These are phyloP conservation scores for Zelostemma sp. DNA, from an alignment of 1,140 invertebrate species.

Conservation along the genomic window DNA sequence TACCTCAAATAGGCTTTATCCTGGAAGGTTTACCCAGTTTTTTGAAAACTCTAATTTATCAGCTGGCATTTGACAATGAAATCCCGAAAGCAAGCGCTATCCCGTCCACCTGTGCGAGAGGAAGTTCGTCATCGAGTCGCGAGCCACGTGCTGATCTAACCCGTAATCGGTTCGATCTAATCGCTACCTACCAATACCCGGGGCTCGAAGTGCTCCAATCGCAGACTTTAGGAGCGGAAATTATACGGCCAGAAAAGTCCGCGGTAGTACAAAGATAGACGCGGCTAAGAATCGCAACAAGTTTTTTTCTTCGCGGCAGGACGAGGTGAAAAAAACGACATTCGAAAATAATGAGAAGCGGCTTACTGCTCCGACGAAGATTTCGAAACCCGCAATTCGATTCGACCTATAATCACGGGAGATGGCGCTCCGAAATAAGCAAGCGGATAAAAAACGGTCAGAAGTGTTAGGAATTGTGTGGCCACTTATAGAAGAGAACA, in stretches of 20 bases:
- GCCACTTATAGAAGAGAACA: too few relatives aligned
- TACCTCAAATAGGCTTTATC: too few relatives aligned
- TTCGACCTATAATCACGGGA: slow-evolving; percentile 25
- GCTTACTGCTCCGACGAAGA: slow-evolving; percentile 6
- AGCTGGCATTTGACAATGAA: slow-evolving; percentile 26
- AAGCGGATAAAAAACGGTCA: slow-evolving; percentile 6
- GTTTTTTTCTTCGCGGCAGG: slow-evolving; percentile 23
- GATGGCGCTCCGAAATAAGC: slow-evolving; percentile 19
- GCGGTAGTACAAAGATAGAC: slow-evolving; percentile 7
- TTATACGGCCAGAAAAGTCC: slow-evolving; percentile 31
- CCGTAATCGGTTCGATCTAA: slow-evolving; percentile 45
- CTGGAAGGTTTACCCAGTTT: slow-evolving; percentile 1
- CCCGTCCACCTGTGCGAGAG: slow-evolving; percentile 32
- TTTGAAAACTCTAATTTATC: slow-evolving; percentile 31
- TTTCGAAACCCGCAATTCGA: slow-evolving; percentile 25
- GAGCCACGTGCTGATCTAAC: slow-evolving; percentile 40
- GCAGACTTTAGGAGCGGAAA: slow-evolving; percentile 32
- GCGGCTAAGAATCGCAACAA: slow-evolving; percentile 20
- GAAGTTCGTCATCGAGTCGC: slow-evolving; percentile 32
- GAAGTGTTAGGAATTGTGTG: slow-evolving; percentile 1
- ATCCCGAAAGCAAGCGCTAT: slow-evolving; percentile 31
- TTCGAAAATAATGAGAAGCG: slow-evolving; percentile 22
- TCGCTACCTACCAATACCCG: slow-evolving; percentile 39
- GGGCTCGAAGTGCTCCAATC: slow-evolving; percentile 24
- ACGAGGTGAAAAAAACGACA: slow-evolving; percentile 31